Evolutionary conservation across 2,888 invertebrate species (phyloP).

Genomic region (Chrysolina haemoptera): DNA sequence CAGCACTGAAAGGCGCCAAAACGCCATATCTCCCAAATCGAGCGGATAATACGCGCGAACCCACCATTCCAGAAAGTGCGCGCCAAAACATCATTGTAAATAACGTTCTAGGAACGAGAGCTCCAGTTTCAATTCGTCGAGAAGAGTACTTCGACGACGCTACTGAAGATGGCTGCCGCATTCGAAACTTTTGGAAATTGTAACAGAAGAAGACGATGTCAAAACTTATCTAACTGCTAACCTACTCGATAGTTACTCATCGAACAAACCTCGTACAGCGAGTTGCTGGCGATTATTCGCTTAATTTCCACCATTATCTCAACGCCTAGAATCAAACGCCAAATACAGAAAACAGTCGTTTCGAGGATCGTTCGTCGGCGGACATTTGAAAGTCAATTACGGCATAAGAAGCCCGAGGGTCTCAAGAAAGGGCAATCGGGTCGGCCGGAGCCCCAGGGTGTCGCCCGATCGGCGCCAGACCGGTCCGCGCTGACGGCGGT

Average conservation of each 20-base stretch:
- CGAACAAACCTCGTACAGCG: not conserved
- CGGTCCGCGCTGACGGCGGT: constrained; percentile 54
- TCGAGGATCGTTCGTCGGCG: constrained; percentile 35
- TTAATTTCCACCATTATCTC: constrained; percentile 5
- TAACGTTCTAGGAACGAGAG: too few relatives aligned
- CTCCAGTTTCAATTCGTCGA: too few relatives aligned
- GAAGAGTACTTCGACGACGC: too few relatives aligned
- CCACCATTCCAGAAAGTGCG: too few relatives aligned
- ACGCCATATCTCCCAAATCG: too few relatives aligned
- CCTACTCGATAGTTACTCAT: not conserved
- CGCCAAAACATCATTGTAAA: too few relatives aligned
- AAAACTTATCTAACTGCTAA: not conserved
- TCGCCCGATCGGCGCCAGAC: constrained; percentile 64
- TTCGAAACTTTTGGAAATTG: too few relatives aligned
- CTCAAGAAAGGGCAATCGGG: constrained; percentile 62
- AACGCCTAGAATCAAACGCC: constrained; percentile 10
- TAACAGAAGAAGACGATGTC: too few relatives aligned
- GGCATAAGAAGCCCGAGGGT: constrained; percentile 55
- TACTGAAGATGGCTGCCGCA: too few relatives aligned
- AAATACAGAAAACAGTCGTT: constrained; percentile 22
- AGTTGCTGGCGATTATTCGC: not conserved
- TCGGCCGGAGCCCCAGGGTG: constrained; percentile 61
- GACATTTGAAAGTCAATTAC: constrained; percentile 63
- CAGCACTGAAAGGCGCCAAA: too few relatives aligned
- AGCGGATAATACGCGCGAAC: too few relatives aligned